Evolutionary conservation across 2,888 invertebrate genomes (phyloP).

Genomic region (Phortica magna): DNA sequence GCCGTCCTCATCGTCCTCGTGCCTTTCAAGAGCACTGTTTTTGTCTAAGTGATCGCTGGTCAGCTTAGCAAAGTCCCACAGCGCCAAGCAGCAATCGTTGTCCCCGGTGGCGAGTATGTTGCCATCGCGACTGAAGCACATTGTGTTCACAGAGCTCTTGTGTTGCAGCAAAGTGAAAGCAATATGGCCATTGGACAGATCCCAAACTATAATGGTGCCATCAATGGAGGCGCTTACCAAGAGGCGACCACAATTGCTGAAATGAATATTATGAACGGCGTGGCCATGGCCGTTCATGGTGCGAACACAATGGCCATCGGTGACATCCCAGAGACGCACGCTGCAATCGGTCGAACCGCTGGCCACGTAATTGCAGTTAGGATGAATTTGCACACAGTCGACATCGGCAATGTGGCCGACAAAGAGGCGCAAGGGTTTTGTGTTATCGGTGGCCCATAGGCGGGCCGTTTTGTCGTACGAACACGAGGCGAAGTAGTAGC

Average conservation of each 20-base stretch:
- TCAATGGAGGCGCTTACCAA: slow-evolving; percentile 55
- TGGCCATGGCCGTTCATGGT: slow-evolving; percentile 50
- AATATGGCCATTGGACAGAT: slow-evolving; percentile 43
- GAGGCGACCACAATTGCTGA: slow-evolving; percentile 54
- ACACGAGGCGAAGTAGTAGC: slow-evolving; percentile 54
- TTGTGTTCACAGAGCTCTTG: slow-evolving; percentile 39
- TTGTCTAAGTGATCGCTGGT: neutral
- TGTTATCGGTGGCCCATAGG: slow-evolving; percentile 55
- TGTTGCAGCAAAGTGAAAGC: slow-evolving; percentile 46
- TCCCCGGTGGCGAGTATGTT: slow-evolving; percentile 52
- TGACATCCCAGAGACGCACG: slow-evolving; percentile 57
- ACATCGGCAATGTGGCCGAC: slow-evolving; percentile 54
- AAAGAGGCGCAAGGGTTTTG: slow-evolving; percentile 44
- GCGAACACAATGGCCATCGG: slow-evolving; percentile 51
- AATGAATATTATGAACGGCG: slow-evolving; percentile 44
- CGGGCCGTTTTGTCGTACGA: slow-evolving; percentile 58
- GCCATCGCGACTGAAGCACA: slow-evolving; percentile 50
- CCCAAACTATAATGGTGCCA: slow-evolving; percentile 53
- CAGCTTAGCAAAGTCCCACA: slow-evolving; percentile 55
- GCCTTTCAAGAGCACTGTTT: no score
- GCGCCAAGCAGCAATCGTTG: slow-evolving; percentile 47
- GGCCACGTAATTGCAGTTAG: slow-evolving; percentile 58
- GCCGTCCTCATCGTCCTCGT: neutral
- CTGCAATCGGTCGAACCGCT: slow-evolving; percentile 60
- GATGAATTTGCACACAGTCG: slow-evolving; percentile 54